These are phyloP conservation scores for Mus musculus DNA, from an alignment of 2,113 vertebrate species.

Conservation along the genomic window DNA sequence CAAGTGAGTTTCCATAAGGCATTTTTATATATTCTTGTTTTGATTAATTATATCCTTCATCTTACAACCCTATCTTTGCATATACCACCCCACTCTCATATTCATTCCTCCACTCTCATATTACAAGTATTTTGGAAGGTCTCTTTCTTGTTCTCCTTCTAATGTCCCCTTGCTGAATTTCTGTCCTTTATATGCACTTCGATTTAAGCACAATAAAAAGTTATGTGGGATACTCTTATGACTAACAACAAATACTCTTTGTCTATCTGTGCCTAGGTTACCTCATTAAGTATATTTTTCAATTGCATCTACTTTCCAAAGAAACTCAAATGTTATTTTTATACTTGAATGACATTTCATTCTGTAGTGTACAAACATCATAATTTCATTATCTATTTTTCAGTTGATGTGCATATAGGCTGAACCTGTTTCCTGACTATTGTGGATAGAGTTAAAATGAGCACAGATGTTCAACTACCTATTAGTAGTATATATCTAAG, in stretches of 20 bases:
- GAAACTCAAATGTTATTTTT: neutral
- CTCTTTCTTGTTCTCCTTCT: neutral
- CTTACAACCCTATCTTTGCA: neutral
- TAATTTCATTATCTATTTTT: neutral
- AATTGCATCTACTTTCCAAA: neutral
- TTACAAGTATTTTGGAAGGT: neutral
- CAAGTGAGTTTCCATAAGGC: neutral
- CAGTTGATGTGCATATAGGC: neutral
- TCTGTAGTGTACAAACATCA: neutral
- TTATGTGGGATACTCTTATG: neutral
- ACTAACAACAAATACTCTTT: neutral
- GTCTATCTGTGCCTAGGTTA: neutral
- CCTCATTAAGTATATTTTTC: neutral
- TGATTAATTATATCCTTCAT: neutral
- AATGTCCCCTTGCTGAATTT: neutral
- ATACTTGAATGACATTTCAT: neutral
- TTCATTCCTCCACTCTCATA: neutral
- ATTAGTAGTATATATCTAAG: neutral
- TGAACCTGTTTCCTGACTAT: neutral
- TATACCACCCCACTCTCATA: neutral
- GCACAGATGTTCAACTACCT: neutral
- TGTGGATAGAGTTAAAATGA: neutral
- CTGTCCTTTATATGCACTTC: neutral
- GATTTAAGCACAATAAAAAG: neutral
- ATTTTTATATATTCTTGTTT: neutral